phyloP scores from a whole-genome alignment of 2,888 invertebrate species.

The Caenorhabditis sinica region DNA sequence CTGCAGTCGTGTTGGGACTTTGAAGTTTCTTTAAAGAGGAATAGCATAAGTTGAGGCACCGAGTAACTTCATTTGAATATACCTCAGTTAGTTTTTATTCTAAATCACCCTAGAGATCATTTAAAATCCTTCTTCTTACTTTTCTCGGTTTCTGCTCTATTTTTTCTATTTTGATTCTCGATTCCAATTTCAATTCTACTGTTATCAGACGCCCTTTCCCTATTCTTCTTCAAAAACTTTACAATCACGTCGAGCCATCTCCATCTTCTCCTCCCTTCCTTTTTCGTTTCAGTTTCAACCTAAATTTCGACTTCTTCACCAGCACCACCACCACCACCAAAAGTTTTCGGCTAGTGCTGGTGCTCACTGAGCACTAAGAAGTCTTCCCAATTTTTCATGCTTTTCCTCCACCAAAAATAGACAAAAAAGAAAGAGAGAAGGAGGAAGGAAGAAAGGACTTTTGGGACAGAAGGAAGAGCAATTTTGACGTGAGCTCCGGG shows the following conservation, averaged over 20 bases:
- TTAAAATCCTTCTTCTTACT: background rate
- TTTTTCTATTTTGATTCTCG: too few relatives aligned
- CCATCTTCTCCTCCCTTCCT: slow-evolving; percentile 1
- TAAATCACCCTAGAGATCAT: too few relatives aligned
- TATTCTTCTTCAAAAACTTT: slow-evolving; percentile 11
- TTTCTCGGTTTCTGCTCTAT: background rate
- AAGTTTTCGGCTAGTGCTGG: slow-evolving; percentile 37
- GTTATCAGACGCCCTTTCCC: slow-evolving; percentile 4
- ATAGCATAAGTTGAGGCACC: too few relatives aligned
- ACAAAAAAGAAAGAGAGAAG: slow-evolving; percentile 11
- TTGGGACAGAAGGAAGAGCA: background rate
- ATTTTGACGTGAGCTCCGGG: slow-evolving; percentile 46
- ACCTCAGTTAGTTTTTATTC: too few relatives aligned
- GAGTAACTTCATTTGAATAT: too few relatives aligned
- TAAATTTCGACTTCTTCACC: slow-evolving; percentile 3
- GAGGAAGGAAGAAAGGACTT: slow-evolving; percentile 20
- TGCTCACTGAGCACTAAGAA: slow-evolving; percentile 49
- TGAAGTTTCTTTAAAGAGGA: too few relatives aligned
- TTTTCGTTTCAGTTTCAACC: slow-evolving; percentile 38
- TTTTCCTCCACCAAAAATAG: slow-evolving; percentile 39
- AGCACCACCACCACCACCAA: too few relatives aligned
- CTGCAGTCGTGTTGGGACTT: too few relatives aligned
- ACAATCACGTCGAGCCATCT: slow-evolving; percentile 43
- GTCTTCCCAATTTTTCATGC: slow-evolving; percentile 48
- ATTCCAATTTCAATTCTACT: slow-evolving; percentile 9